Conservation (phyloP, 2,113 vertebrate genomes). For the Clarias batrachus region DNA sequence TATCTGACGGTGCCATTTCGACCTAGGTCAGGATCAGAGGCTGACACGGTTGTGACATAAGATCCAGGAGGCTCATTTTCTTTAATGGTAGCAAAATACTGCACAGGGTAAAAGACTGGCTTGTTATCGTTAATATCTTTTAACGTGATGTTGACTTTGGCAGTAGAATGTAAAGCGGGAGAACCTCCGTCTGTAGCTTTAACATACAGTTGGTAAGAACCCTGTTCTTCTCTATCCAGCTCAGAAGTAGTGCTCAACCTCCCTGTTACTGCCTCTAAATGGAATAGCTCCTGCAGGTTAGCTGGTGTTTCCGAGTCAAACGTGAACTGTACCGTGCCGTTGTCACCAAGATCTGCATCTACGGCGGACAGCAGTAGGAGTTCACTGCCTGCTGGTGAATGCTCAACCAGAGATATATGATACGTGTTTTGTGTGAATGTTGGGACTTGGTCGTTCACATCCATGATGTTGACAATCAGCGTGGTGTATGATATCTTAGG, state of each 20-base stretch:
- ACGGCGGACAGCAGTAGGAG: conserved; percentile 82
- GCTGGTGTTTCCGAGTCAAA: conserved; percentile 80
- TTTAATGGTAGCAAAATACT: conserved; percentile 94
- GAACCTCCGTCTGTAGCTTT: conserved; percentile 83
- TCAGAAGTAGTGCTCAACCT: conserved; percentile 78
- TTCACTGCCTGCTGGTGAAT: conserved; percentile 81
- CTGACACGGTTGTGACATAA: conserved; percentile 84
- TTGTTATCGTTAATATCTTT: conserved; percentile 94
- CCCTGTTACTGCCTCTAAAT: conserved; percentile 82
- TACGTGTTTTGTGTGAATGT: conserved; percentile 80
- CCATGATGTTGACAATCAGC: conserved; percentile 84
- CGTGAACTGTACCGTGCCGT: conserved; percentile 88
- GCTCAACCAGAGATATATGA: conserved; percentile 81
- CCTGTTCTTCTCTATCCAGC: conserved; percentile 88
- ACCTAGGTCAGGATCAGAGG: conserved; percentile 88
- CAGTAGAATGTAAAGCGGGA: conserved; percentile 81
- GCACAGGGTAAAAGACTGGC: conserved; percentile 91
- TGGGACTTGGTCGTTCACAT: conserved; percentile 92
- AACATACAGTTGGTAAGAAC: conserved; percentile 79
- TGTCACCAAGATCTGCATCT: conserved; percentile 90
- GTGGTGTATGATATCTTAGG: conserved; percentile 90
- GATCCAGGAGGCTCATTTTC: conserved; percentile 91
- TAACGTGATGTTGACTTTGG: conserved; percentile 83
- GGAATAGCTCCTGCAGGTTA: conserved; percentile 75
- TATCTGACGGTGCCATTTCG: conserved; percentile 89